Percentiles rank a stretch among this genome's conserved stretches.
These are phyloP conservation scores for Tenualosa thibaudeaui DNA, from an alignment of 2,797 vertebrate species.

Conservation along the genomic window DNA sequence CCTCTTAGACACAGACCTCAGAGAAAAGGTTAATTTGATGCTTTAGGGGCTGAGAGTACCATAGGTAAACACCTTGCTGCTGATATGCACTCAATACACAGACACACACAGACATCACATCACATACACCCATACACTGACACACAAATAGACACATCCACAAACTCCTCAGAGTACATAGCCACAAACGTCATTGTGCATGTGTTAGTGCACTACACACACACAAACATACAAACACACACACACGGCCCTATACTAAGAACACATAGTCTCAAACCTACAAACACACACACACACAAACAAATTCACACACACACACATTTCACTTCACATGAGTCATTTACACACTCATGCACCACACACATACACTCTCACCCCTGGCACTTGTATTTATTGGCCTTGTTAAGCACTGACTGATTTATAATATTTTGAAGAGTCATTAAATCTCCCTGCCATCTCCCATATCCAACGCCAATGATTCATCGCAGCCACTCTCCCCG, in stretches of 20 bases:
- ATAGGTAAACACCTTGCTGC: neutral
- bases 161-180: neutral
- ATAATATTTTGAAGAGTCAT: conserved; percentile 51
- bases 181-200: neutral
- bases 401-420: conserved; percentile 52
- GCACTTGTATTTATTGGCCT: conserved; percentile 51
- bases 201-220: neutral
- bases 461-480: conserved; percentile 49
- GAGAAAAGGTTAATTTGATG: conserved; percentile 50
- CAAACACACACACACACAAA: neutral
- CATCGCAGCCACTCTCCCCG: conserved; percentile 39
- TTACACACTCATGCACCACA: neutral
- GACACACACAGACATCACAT: neutral
- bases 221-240: neutral
- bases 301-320: neutral
- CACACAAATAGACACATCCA: neutral
- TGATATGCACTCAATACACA: neutral
- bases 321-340: neutral
- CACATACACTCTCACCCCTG: conserved; percentile 29
- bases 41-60: conserved; percentile 10
- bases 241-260: neutral
- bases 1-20: conserved; percentile 19
- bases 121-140: neutral
- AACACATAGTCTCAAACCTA: neutral
- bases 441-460: conserved; percentile 51